phyloP scores from a whole-genome alignment of 2,888 invertebrate genomes.

The Corbicula japonica region DNA sequence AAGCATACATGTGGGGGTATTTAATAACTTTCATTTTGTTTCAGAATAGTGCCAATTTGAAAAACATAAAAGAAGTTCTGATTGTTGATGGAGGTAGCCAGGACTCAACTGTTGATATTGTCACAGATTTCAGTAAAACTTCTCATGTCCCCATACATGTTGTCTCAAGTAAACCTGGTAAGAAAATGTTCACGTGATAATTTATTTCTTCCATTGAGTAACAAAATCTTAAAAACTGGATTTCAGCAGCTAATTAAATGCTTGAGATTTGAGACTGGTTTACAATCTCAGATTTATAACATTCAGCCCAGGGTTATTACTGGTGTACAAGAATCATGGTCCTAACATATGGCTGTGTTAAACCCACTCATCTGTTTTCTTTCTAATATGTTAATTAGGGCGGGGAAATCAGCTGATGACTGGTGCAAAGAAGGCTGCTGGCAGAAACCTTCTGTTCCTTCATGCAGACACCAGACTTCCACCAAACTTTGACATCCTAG shows the following conservation, averaged over 20 bases:
- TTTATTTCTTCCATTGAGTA: no score
- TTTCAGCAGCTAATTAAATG: no score
- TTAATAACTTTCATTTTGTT: slow-evolving; percentile 10
- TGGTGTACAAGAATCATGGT: no score
- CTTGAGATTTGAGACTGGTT: no score
- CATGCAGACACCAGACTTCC: slow-evolving; percentile 74
- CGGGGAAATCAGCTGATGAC: slow-evolving; percentile 69
- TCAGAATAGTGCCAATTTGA: slow-evolving; percentile 63
- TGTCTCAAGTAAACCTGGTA: slow-evolving; percentile 70
- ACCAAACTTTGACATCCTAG: slow-evolving; percentile 64
- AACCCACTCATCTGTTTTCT: no score
- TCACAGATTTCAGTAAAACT: slow-evolving; percentile 55
- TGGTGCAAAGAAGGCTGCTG: slow-evolving; percentile 62
- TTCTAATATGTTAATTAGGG: slow-evolving; percentile 49
- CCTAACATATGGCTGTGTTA: no score
- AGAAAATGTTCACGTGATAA: no score
- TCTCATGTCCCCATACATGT: slow-evolving; percentile 61
- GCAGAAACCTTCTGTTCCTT: slow-evolving; percentile 70
- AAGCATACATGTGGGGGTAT: no score
- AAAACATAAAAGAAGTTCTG: slow-evolving; percentile 69
- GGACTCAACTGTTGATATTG: slow-evolving; percentile 64
- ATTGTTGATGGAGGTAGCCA: slow-evolving; percentile 76
- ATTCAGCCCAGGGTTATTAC: no score
- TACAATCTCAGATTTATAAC: no score
- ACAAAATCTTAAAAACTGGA: no score